Conservation (phyloP, 1,140 invertebrate species). For the Lordiphosa clarofinis region DNA sequence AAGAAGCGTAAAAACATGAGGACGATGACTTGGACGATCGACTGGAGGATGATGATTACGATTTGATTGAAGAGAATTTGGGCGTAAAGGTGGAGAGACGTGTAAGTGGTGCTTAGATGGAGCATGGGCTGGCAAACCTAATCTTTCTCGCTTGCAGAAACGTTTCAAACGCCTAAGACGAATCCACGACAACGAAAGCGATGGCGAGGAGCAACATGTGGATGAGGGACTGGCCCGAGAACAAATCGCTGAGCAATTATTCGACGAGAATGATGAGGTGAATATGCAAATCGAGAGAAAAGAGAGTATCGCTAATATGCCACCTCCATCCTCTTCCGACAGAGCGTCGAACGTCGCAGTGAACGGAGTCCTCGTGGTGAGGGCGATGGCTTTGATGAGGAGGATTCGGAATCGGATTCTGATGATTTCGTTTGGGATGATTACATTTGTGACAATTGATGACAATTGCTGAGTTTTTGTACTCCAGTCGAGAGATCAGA, state of each 20-base stretch:
- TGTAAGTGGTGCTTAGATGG: constrained; percentile 81
- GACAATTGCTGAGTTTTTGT: too few species aligned
- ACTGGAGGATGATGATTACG: constrained; percentile 98
- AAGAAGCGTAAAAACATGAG: constrained; percentile 89
- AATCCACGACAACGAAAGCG: constrained; percentile 93
- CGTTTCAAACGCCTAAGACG: constrained; percentile 91
- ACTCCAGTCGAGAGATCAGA: too few species aligned
- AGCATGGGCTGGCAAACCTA: neutral
- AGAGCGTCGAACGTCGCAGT: constrained; percentile 90
- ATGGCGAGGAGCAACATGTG: constrained; percentile 87
- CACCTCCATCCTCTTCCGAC: neutral
- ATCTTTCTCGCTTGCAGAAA: constrained; percentile 82
- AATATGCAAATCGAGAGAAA: constrained; percentile 19
- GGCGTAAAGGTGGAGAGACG: constrained; percentile 95
- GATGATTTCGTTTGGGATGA: constrained; percentile 99
- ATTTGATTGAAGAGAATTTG: constrained; percentile 98
- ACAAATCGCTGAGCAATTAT: constrained; percentile 93
- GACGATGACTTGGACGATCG: constrained; percentile 93
- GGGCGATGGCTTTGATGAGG: constrained; percentile 86
- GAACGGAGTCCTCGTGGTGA: constrained; percentile 85
- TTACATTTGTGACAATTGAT: too few species aligned
- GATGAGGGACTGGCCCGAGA: constrained; percentile 89
- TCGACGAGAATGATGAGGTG: constrained; percentile 91
- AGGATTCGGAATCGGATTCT: constrained; percentile 91
- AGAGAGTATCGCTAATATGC: too few species aligned